Base-by-base conservation (phyloP, 1,140 invertebrate species). In the Eumeta japonica region DNA sequence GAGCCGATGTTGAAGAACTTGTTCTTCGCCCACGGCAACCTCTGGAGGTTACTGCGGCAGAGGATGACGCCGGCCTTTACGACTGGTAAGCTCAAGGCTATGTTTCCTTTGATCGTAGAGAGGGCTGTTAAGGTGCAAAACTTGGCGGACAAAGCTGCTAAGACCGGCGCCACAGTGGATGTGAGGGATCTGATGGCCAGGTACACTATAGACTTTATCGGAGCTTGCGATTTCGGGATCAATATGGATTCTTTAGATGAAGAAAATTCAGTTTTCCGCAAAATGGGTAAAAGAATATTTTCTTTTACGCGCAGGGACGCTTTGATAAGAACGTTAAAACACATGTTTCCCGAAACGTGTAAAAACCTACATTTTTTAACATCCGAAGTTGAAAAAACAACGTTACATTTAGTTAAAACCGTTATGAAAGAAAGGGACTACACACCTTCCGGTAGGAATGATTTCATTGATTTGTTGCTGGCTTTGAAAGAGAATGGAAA, bases 51-150 rank as follows among this genome's bases (percentile, higher is more conserved):
- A 16, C 43, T 83, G 10, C 58, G 81, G 11, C 55, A 72, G 10
- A 79, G 81, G 39, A 48, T 84, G 16, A 76, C 74, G 2, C 81
- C 81, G 0, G 77, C 77, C 2, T 83, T 84, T 47, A 78, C 76
- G 0, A 75, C 75, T 1, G 74, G 74, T 16, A 81, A 81, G 50
- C 64, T 83, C 18, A 79, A 78, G 35, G 50, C 57, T 0, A 81
- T 83, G 76, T 79, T 81, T 31, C 52, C 58, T 3, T 52, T 65
- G 1, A 59, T 76, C 9, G 54, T 54, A 11, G 63, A 63, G 17
- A 58, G 62, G 14, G 64, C 56, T 0, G 47, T 73, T 39, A 39
- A 20, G 16, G 54, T 61, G 24, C 78, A 43, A 37, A 54, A 17
- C 29, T 57, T 52, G 2, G 41, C 45, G 3, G 27, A 49, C 5